A percentile compares a stretch with the other conserved stretches of the same genome.
Evolutionary conservation across 1,140 invertebrate genomes (phyloP).

Genomic region (Sitophilus oryzae): DNA sequence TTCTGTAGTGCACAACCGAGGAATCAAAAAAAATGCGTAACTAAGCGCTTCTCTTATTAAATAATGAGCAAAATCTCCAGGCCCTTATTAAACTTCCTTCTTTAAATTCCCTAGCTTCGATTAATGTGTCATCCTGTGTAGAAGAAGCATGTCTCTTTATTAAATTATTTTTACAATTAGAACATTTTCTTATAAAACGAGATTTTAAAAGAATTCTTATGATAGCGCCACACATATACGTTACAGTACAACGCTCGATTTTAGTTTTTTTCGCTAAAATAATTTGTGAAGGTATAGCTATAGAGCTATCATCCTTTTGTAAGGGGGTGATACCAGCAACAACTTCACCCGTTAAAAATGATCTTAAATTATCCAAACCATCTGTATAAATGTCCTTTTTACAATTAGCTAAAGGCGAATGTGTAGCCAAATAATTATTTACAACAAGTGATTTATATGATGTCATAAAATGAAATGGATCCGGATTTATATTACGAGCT

Average conservation of each 20-base stretch:
- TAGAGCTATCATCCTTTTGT: too few species aligned
- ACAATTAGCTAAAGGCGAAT: conserved; percentile 9
- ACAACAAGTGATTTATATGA: conserved; percentile 10
- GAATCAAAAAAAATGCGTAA: conserved; percentile 10
- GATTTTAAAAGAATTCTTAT: conserved; percentile 7
- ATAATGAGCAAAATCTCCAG: conserved; percentile 6
- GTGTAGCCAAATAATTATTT: conserved; percentile 10
- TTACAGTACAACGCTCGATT: background rate
- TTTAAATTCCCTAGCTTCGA: conserved; percentile 11
- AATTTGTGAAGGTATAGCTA: background rate
- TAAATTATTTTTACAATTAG: conserved; percentile 10
- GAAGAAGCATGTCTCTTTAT: background rate
- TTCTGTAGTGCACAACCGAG: conserved; percentile 1
- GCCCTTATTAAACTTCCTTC: conserved; percentile 2
- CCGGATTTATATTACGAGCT: conserved; percentile 2
- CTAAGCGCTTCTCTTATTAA: background rate
- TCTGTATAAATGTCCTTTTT: background rate
- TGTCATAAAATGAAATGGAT: background rate
- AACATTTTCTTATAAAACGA: conserved; percentile 2
- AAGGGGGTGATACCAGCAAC: background rate
- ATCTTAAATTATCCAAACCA: conserved; percentile 10
- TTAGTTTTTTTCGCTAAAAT: conserved; percentile 1
- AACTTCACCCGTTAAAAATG: conserved; percentile 7
- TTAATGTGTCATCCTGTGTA: conserved; percentile 4
- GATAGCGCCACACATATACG: conserved; percentile 12